Percentiles rank a stretch among this genome's conserved stretches.
Conservation (phyloP, 2,888 invertebrate species). For the Apodemia hepburni region DNA sequence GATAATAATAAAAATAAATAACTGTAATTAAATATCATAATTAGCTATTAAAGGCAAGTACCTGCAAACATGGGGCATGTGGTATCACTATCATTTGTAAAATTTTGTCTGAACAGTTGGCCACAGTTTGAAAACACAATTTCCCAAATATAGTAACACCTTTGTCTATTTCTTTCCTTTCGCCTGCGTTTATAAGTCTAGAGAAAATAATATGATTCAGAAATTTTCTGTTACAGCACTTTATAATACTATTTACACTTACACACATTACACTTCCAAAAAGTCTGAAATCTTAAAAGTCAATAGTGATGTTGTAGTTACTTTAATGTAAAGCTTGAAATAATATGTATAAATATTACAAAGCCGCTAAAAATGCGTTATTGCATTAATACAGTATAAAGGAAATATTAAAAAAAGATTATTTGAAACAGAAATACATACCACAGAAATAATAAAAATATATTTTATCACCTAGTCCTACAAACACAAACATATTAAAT, state of each 20-base stretch:
- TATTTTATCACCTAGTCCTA: no score
- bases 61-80: slow-evolving; percentile 91
- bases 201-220: slow-evolving; percentile 19
- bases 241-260: background rate
- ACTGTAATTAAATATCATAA: background rate
- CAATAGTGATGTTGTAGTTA: no score
- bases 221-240: background rate
- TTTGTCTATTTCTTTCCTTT: slow-evolving; percentile 52
- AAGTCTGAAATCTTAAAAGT: no score
- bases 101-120: slow-evolving; percentile 83
- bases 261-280: background rate
- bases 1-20: no score
- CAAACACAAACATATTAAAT: no score
- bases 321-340: no score
- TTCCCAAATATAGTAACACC: slow-evolving; percentile 80
- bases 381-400: no score
- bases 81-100: slow-evolving; percentile 88
- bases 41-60: slow-evolving; percentile 40
- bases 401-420: no score
- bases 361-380: no score
- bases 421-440: no score
- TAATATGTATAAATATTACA: no score
- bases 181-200: slow-evolving; percentile 59
- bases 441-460: no score
- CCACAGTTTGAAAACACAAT: slow-evolving; percentile 70